Base-by-base conservation (phyloP, 1,140 invertebrate species). In the Lordiphosa clarofinis region DNA sequence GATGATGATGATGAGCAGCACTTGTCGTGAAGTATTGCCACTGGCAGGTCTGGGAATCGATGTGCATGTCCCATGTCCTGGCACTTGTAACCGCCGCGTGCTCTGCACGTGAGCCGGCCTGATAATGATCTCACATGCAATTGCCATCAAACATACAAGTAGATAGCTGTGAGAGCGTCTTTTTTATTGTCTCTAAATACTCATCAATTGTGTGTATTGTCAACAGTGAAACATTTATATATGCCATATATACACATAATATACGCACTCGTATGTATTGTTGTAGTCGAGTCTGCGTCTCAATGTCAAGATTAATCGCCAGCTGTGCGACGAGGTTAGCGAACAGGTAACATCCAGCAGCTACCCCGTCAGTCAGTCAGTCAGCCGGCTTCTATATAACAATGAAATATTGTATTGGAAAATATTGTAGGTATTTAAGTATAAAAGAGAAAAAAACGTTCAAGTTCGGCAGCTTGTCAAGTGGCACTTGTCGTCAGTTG, bases 391-490 rank as follows among this genome's bases (percentile, higher is more conserved):
- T 69, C 79, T 74, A 86, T 56, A 70, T 63, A 86, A 86, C 66
- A 84, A 86, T 86, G 74, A 66, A 71, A 72, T 74, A 79, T 71
- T 62, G 58, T 66, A 73, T 56, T 63, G 69, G 55, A 44, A 56
- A 31, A 31, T 31, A 31, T 31, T 31, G 28, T 31, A 8, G 28
- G 28, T 31, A 31, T 31, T 31, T 31, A 31, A 31, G 28, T 31
- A 31, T 31, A 31, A 62, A 48, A 42, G n/a, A 49, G 50, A 66
- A 62, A 54, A 65, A 73, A 56, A 79, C 67, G 58, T 72, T 86
- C 73, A 84, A 86, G 78, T 86, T 84, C 78, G 78, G 78, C 82
- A 87, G 84, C 73, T 87, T 79, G 82, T 87, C 84, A 84, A 87
- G 82, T 78, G 82, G 52, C 84, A 86, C 79, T 86, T 81, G 82